Evolutionary conservation across 2,113 vertebrate genomes (phyloP).

Genomic region (Elgaria multicarinata): DNA sequence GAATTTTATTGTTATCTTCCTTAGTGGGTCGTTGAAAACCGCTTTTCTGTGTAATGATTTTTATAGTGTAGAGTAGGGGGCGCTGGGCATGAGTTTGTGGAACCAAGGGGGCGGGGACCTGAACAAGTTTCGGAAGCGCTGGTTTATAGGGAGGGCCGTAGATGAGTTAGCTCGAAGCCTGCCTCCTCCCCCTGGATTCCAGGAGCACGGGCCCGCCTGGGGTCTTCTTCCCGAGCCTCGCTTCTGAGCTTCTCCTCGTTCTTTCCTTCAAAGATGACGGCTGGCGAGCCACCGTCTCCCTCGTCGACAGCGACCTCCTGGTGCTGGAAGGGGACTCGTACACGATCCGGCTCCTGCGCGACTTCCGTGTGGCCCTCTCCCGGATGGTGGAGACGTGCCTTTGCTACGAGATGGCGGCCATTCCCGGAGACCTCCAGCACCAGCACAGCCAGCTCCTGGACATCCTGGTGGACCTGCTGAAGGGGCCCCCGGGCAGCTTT

Average conservation of each 20-base stretch:
- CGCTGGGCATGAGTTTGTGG: no score
- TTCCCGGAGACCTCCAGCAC: conserved; percentile 71
- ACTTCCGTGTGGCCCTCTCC: conserved; percentile 89
- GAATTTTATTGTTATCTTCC: no score
- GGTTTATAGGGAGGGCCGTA: background rate
- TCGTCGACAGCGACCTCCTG: conserved; percentile 85
- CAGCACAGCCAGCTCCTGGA: conserved; percentile 88
- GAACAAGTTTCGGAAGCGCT: no score
- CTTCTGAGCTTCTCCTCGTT: background rate
- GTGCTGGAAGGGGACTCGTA: conserved; percentile 83
- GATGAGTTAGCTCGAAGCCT: background rate
- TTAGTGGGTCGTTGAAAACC: no score
- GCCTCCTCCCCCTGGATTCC: background rate
- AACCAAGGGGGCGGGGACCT: no score
- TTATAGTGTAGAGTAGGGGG: no score
- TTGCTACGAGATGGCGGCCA: conserved; percentile 74
- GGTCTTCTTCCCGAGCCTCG: accelerated
- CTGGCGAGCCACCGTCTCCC: conserved; percentile 83
- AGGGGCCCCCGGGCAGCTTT: conserved; percentile 81
- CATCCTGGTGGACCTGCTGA: conserved; percentile 89
- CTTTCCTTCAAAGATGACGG: conserved; percentile 76
- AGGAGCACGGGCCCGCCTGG: no score
- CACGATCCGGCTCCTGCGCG: conserved; percentile 87
- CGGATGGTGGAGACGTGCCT: conserved; percentile 91
- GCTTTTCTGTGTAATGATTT: no score